Evolutionary conservation across 2,888 invertebrate genomes (phyloP).

Genomic region (Muscina levida): DNA sequence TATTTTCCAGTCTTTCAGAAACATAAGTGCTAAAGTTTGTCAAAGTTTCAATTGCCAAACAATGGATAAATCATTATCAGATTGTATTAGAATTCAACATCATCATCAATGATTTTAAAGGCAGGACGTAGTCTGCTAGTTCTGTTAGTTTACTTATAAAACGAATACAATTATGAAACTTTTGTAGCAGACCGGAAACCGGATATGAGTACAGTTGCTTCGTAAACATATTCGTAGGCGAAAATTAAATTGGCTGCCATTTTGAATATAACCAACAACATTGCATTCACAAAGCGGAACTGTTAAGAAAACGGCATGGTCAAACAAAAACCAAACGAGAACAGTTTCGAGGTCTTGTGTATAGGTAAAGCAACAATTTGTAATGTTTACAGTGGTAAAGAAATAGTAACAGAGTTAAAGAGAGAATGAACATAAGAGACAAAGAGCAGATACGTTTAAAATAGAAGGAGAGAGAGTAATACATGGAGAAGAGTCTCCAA

Average conservation of each 20-base stretch:
- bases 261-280: slow-evolving; percentile 45
- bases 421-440: slow-evolving; percentile 2
- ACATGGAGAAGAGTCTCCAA: too few species aligned
- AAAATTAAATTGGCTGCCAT: slow-evolving; percentile 68
- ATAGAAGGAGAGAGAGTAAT: too few species aligned
- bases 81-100: too few species aligned
- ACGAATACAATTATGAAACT: too few species aligned
- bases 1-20: too few species aligned
- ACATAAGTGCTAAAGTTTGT: too few species aligned
- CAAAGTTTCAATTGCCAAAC: too few species aligned
- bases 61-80: too few species aligned
- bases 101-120: too few species aligned
- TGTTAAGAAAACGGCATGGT: not conserved
- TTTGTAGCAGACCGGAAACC: too few species aligned
- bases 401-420: not conserved
- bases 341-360: slow-evolving; percentile 31
- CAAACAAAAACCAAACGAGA: slow-evolving; percentile 33
- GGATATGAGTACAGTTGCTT: slow-evolving; percentile 75
- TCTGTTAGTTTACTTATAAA: too few species aligned
- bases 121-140: too few species aligned
- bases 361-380: slow-evolving; percentile 61
- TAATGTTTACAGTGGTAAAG: slow-evolving; percentile 52
- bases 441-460: slow-evolving; percentile 32
- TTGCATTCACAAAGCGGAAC: not conserved
- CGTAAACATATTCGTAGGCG: slow-evolving; percentile 67